phyloP scores from a whole-genome alignment of 1,140 invertebrate species.

The Brachionus rotundiformis region DNA sequence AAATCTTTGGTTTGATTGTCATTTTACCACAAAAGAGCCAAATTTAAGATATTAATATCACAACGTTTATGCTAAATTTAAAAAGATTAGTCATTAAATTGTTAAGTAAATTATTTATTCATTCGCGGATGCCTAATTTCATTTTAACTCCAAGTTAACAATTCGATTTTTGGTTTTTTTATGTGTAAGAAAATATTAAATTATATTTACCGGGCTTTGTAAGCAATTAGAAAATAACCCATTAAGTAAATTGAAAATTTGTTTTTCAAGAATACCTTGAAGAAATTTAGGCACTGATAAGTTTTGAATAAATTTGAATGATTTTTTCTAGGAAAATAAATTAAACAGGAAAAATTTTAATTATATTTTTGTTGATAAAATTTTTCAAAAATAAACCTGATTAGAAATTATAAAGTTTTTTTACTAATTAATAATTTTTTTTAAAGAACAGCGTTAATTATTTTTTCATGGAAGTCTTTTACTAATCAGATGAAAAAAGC shows the following conservation, averaged over 20 bases:
- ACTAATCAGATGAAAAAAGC: too few relatives aligned
- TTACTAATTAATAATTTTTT: too few relatives aligned
- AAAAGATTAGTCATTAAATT: slow-evolving; percentile 7
- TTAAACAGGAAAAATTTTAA: too few relatives aligned
- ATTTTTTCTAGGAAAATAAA: too few relatives aligned
- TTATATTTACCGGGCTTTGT: neutral
- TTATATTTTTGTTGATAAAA: too few relatives aligned
- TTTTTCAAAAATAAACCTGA: too few relatives aligned
- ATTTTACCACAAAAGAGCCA: neutral
- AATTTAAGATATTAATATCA: neutral
- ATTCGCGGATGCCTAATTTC: neutral
- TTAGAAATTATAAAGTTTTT: too few relatives aligned
- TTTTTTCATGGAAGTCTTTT: too few relatives aligned
- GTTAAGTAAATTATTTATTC: neutral
- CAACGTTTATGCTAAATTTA: neutral
- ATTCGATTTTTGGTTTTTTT: neutral
- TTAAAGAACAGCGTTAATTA: too few relatives aligned
- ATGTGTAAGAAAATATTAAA: neutral
- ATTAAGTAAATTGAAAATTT: neutral
- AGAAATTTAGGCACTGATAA: neutral
- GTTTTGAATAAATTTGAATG: too few relatives aligned
- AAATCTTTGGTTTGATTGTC: neutral
- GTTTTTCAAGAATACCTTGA: neutral
- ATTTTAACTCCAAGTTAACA: neutral
- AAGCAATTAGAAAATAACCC: neutral